These are phyloP conservation scores for Mimachlamys varia DNA, from an alignment of 2,888 invertebrate genomes.

Conservation along the genomic window DNA sequence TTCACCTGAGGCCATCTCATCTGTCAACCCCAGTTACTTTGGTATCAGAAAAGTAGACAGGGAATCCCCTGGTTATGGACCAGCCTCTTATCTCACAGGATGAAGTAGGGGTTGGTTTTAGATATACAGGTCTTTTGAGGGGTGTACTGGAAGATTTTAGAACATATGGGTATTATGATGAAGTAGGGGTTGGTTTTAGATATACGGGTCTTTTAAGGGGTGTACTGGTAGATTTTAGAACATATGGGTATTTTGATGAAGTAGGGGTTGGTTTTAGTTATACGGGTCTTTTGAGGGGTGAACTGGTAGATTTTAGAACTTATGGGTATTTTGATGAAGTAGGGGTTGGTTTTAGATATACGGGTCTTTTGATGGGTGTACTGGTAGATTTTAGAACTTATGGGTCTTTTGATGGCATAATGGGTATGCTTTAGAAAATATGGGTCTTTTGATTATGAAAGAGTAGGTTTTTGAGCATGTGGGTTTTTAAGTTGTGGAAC, in stretches of 20 bases:
- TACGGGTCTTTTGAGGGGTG: background rate
- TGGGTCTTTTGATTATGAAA: too few relatives aligned
- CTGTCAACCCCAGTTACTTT: background rate
- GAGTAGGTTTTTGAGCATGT: too few relatives aligned
- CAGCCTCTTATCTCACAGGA: background rate
- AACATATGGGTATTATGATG: too few relatives aligned
- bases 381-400: background rate
- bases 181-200: background rate
- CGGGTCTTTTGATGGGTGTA: background rate
- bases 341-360: background rate
- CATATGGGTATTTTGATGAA: background rate
- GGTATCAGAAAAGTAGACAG: background rate
- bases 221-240: too few relatives aligned
- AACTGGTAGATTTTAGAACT: background rate
- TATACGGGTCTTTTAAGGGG: background rate
- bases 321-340: background rate
- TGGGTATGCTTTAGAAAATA: too few relatives aligned
- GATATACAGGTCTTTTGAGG: too few relatives aligned
- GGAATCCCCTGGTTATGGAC: background rate
- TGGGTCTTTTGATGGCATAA: background rate
- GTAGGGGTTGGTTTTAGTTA: background rate
- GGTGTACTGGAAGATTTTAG: too few relatives aligned
- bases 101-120: background rate
- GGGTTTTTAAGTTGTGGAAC: too few relatives aligned
- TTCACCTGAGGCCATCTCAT: conserved; percentile 7